Conservation (phyloP, 1,140 invertebrate genomes). For the Solenopsis invicta region DNA sequence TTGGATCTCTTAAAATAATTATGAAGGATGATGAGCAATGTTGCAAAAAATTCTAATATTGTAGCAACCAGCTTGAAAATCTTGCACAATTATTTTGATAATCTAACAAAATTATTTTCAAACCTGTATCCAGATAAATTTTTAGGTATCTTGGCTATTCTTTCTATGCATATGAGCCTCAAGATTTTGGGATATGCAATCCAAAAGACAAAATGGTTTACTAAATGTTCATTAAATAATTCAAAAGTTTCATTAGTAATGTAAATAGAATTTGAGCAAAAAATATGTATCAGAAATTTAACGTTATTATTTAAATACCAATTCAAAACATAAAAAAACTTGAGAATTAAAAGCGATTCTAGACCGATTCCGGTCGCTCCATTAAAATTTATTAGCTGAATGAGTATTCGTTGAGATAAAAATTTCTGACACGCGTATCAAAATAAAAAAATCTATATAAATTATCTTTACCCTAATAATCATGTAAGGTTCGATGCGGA, state of each 20-base stretch:
- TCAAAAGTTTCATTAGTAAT: background rate
- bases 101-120: too few species aligned
- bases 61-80: too few species aligned
- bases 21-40: too few species aligned
- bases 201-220: background rate
- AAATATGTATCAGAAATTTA: background rate
- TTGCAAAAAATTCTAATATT: too few species aligned
- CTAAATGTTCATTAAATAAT: background rate
- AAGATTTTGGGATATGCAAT: background rate
- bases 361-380: background rate
- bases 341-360: background rate
- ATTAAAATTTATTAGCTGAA: background rate
- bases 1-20: too few species aligned
- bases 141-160: too few species aligned
- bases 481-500: background rate
- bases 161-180: background rate
- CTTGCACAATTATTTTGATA: too few species aligned
- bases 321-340: background rate
- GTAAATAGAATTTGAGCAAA: background rate
- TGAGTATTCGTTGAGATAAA: background rate
- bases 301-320: background rate
- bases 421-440: background rate
- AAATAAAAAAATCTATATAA: conserved; percentile 20
- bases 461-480: conserved; percentile 38
- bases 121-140: too few species aligned